These are phyloP conservation scores for Aulostomus chinensis DNA, from an alignment of 2,797 vertebrate genomes.

Conservation along the genomic window DNA sequence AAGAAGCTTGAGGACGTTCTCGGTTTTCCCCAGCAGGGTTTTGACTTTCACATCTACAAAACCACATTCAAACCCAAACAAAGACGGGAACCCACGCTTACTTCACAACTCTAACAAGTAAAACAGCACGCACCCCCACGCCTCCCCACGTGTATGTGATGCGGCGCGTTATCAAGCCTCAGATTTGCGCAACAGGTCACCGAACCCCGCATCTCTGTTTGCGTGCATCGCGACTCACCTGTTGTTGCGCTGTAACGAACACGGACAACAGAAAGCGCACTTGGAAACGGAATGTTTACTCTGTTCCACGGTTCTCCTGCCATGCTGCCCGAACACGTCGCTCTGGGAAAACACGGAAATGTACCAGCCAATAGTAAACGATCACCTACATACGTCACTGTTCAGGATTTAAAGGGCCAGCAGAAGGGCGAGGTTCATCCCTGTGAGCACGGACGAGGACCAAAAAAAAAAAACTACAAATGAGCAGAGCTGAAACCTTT, in stretches of 20 bases:
- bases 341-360: conserved; percentile 26
- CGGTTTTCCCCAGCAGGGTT: conserved; percentile 62
- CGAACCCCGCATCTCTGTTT: not conserved
- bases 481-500: too few relatives aligned
- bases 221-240: conserved; percentile 45
- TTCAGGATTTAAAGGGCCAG: conserved; percentile 10
- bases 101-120: too few relatives aligned
- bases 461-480: too few relatives aligned
- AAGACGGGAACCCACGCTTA: too few relatives aligned
- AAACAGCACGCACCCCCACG: not conserved
- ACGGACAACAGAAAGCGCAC: conserved; percentile 58
- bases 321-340: too few relatives aligned
- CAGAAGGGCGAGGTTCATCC: too few relatives aligned
- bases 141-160: conserved; percentile 28
- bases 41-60: conserved; percentile 75
- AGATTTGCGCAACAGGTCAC: not conserved
- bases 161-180: not conserved
- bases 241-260: conserved; percentile 41
- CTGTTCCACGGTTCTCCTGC: conserved; percentile 76
- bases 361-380: conserved; percentile 33
- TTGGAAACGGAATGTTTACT: conserved; percentile 62
- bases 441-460: too few relatives aligned
- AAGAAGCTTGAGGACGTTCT: conserved; percentile 61
- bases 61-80: too few relatives aligned
- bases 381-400: conserved; percentile 20